These are phyloP conservation scores for Dendroctonus ponderosae DNA, from an alignment of 1,140 invertebrate species.

Conservation along the genomic window DNA sequence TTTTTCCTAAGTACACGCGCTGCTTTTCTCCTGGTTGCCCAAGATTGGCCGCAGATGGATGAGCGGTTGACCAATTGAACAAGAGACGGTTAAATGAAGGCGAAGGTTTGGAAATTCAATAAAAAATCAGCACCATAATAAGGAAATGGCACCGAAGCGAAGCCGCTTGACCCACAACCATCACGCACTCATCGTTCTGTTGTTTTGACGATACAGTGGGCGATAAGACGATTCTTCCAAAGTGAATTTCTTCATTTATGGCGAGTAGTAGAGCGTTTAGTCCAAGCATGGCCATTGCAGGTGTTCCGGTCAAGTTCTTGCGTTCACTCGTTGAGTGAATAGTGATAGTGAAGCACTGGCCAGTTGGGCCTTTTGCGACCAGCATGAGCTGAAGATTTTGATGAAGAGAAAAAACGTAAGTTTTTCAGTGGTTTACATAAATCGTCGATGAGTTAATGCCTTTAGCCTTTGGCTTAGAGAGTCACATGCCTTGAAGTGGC, in stretches of 20 bases:
- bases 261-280: not conserved
- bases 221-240: not conserved
- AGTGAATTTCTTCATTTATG: not conserved
- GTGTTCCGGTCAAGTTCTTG: slow-evolving; percentile 1
- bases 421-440: too few species aligned
- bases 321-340: not conserved
- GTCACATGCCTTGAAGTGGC: too few species aligned
- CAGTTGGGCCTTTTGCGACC: too few species aligned
- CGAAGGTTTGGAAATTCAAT: not conserved
- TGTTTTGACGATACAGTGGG: not conserved
- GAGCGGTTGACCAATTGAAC: too few species aligned
- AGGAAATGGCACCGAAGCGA: not conserved
- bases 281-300: not conserved
- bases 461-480: too few species aligned
- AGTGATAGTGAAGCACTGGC: too few species aligned
- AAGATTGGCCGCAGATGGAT: too few species aligned
- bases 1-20: too few species aligned
- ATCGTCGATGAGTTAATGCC: too few species aligned
- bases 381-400: too few species aligned
- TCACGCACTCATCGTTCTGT: not conserved
- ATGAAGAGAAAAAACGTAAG: too few species aligned
- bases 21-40: too few species aligned
- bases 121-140: not conserved
- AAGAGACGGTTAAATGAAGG: not conserved
- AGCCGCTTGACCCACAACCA: not conserved